Evolutionary conservation across 2,888 invertebrate species (phyloP), one percentile per base, ranked within the genome.

Genomic region (Acrobasis suavella): DNA sequence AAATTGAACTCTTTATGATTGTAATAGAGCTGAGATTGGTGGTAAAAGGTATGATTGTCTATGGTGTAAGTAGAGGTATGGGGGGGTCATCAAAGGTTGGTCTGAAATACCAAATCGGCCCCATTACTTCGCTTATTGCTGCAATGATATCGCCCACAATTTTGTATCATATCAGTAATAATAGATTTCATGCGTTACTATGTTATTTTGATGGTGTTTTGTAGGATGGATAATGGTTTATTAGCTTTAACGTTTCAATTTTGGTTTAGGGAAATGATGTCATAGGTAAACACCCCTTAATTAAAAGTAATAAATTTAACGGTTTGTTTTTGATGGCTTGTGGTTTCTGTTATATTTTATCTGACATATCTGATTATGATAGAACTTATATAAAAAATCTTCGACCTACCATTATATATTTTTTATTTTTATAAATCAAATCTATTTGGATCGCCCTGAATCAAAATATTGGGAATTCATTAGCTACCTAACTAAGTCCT

Each of bases 141-240:
- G 77, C 83, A 86, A 84, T 87, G 84, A 83, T 85, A 86, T 85
- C 87, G 85, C 79, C 76, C 68, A 82, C 85, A 82, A 85, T 85
- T 85, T 85, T 71, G 73, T 80, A 80, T 81, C 74, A 75, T 83
- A 82, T 83, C 81, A 73, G 78, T 80, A 80, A 78, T 84, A 78
- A 83, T 83, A 80, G 77, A 77, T 81, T 77, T 79, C 66, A 77
- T 79, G 73, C 73, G 67, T 74, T 72, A 69, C 66, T 42, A 46
- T 65, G 67, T 67, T 69, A 76, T 70, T 32, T 69, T 69, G 71
- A 71, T 73, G 70, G 67, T 54, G 52, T 65, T 67, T 59, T 49
- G 62, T 55, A 37, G 49, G 54, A 16, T 14, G 22, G 46, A 49
- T 54, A 54, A 54, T 61, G 61, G 54, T 61, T 46, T 60, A 61